Percentiles rank a stretch among this genome's conserved stretches.
Evolutionary conservation across 2,888 invertebrate genomes (phyloP).

Genomic region (Dryomyza anilis): DNA sequence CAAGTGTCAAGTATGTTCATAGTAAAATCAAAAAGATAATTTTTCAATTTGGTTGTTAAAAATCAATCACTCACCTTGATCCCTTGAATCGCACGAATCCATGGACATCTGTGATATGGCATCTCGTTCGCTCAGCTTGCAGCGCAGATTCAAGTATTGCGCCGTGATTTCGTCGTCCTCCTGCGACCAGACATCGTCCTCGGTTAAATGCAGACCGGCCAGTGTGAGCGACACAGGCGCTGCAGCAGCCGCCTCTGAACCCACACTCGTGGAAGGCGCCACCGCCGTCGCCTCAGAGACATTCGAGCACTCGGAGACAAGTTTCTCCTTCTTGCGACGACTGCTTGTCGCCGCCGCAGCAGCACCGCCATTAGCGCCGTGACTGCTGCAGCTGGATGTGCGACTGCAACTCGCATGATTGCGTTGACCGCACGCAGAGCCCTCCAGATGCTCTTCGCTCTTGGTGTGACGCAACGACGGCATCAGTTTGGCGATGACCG

Average conservation of each 20-base stretch:
- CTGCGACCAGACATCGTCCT: constrained; percentile 83
- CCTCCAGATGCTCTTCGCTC: constrained; percentile 87
- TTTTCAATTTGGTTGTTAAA: no score
- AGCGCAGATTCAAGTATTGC: constrained; percentile 70
- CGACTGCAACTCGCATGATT: constrained; percentile 47
- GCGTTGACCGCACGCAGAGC: constrained; percentile 45
- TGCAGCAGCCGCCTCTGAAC: constrained; percentile 28
- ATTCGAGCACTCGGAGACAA: constrained; percentile 35
- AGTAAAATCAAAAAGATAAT: no score
- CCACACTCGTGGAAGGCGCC: constrained; percentile 7
- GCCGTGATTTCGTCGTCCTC: constrained; percentile 93
- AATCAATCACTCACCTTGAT: constrained; percentile 62
- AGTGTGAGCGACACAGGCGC: constrained; percentile 27
- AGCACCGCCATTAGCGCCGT: constrained; percentile 28
- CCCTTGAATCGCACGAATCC: constrained; percentile 81
- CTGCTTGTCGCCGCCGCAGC: constrained; percentile 30
- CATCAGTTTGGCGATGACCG: constrained; percentile 88
- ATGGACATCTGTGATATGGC: constrained; percentile 89
- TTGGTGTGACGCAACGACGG: constrained; percentile 88
- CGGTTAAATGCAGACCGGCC: constrained; percentile 65
- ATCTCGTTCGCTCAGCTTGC: constrained; percentile 69
- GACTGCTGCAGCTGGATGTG: constrained; percentile 52
- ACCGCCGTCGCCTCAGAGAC: constrained; percentile 28
- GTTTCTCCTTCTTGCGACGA: constrained; percentile 42
- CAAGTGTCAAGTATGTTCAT: no score